Evolutionary conservation across 2,888 invertebrate species (phyloP), one percentile per base, ranked within the genome.

Genomic region (Tenthredo scrophulariae): DNA sequence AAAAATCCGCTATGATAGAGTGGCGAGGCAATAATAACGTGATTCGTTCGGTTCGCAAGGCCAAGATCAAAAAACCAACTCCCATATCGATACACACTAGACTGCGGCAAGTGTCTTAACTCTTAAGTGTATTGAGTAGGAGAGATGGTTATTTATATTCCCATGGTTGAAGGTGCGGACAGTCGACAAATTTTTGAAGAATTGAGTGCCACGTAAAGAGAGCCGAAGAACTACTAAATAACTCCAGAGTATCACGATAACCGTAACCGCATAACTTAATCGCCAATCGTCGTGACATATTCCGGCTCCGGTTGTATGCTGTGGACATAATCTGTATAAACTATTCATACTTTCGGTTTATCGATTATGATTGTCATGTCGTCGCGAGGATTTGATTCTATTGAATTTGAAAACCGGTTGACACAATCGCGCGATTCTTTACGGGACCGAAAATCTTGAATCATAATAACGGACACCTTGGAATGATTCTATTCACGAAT

Each of bases 41-140:
- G 84, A 84, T 84, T 75, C n/a, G 70, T 67, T 50, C 84, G 84
- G 50, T 74, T n/a, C 1, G 46, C 84, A 84, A 84, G 84, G 84
- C 72, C 84, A 84, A 84, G 84, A 84, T 84, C 74, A 54, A 84
- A 74, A 40, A 74, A 67, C 67, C 5, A 22, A 22, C 22, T 22
- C 40, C 9, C 37, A 40, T 74, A 74, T 43, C 9, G 40, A 22
- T 74, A 43, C n/a, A 29, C 29, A 37, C 62, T 26, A 22, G 62
- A 62, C 33, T 15, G 5, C 10, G 33, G 33, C 29, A 33, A 33
- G 33, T 67, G 29, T 33, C 15, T 67, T 26, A 33, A 33, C 33
- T 67, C 7, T 33, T 26, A 33, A 29, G 65, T 65, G 29, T 33
- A 5, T 67, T 18, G 5, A 67, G 67, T 33, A 26, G 7, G 33